A percentile compares a stretch with the other conserved stretches of the same genome.
Conservation (phyloP, 2,113 vertebrate species). For the Pterocles gutturalis region DNA sequence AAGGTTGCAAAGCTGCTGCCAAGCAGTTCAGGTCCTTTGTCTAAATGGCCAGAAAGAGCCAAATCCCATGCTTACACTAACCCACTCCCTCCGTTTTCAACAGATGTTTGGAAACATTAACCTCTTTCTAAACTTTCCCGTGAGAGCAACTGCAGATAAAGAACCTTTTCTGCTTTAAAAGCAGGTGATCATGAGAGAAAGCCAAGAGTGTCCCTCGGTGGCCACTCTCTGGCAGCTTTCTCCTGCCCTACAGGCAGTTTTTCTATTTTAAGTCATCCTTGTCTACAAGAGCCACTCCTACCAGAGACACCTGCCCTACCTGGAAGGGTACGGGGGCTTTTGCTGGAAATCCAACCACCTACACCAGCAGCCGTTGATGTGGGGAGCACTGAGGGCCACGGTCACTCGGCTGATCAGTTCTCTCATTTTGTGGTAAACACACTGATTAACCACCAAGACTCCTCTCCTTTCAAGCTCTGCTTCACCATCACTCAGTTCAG, state of each 20-base stretch:
- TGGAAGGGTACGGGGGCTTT: neutral
- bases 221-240: neutral
- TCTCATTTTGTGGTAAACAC: neutral
- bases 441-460: neutral
- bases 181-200: neutral
- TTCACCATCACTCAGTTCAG: neutral
- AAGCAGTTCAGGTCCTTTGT: neutral
- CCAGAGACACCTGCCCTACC: neutral
- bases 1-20: neutral
- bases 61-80: neutral
- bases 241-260: neutral
- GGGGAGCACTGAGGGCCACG: neutral
- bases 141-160: neutral
- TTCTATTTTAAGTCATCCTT: neutral
- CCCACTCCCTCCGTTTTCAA: neutral
- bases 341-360: neutral
- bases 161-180: neutral
- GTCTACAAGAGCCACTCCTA: neutral
- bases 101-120: neutral
- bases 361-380: neutral
- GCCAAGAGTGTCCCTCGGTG: neutral
- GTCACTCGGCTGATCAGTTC: neutral
- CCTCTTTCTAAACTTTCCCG: neutral
- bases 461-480: neutral
- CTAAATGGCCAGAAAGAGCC: neutral